Conservation (phyloP, 2,888 invertebrate species). For the Campoletis raptor region DNA sequence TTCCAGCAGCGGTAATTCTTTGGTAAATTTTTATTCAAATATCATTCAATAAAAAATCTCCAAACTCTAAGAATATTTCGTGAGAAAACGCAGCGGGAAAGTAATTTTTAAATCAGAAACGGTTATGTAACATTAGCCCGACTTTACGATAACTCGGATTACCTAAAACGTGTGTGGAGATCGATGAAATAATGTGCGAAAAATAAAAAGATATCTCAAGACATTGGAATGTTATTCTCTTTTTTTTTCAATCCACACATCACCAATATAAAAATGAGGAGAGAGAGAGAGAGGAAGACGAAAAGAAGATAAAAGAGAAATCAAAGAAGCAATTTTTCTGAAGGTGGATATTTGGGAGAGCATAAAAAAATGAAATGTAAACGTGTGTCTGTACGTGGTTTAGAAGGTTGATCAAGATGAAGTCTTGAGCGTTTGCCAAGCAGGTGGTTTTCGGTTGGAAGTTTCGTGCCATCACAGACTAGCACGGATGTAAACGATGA, state of each 20-base stretch:
- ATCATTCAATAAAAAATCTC: no score
- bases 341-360: neutral
- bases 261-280: constrained; percentile 56
- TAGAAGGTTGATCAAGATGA: constrained; percentile 28
- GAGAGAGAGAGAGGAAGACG: neutral
- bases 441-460: constrained; percentile 81
- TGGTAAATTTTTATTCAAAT: neutral
- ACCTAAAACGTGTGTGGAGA: constrained; percentile 22
- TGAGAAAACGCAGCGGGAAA: neutral
- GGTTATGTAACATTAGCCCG: neutral
- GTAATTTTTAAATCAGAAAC: neutral
- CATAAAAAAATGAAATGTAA: neutral
- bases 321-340: neutral
- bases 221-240: neutral
- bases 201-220: constrained; percentile 14
- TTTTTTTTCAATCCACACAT: constrained; percentile 64
- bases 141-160: constrained; percentile 21
- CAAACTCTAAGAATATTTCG: neutral
- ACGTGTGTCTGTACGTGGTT: neutral
- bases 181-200: constrained; percentile 28
- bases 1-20: neutral
- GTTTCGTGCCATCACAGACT: constrained; percentile 53
- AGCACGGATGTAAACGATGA: constrained; percentile 3
- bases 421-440: constrained; percentile 81
- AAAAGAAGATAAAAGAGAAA: neutral